These are phyloP conservation scores for Rhinichthys klamathensis DNA, from an alignment of 2,113 vertebrate genomes.

Conservation along the genomic window DNA sequence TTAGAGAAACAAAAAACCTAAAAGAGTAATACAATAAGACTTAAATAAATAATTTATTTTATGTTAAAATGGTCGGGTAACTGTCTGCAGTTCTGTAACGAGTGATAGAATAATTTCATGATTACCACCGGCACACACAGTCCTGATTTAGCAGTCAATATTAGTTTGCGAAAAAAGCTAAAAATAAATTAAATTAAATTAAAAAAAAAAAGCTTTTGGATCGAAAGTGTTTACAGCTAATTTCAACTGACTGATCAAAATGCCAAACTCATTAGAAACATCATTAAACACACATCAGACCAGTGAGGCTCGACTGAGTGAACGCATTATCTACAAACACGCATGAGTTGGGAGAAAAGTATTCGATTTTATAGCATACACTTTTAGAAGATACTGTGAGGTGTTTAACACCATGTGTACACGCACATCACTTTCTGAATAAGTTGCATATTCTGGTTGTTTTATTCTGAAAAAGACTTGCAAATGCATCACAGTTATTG, in stretches of 20 bases:
- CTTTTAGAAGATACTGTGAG: neutral
- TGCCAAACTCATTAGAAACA: neutral
- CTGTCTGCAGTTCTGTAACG: too few species aligned
- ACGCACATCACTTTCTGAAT: neutral
- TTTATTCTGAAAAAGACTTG: neutral
- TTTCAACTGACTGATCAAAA: slow-evolving; percentile 4
- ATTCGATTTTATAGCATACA: neutral
- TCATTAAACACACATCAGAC: slow-evolving; percentile 1
- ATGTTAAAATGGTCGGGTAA: too few species aligned
- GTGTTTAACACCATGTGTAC: neutral
- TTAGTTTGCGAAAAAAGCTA: neutral
- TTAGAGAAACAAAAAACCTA: too few species aligned
- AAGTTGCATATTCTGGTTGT: neutral
- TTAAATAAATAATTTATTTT: too few species aligned
- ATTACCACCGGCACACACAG: too few species aligned
- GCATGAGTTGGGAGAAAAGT: neutral
- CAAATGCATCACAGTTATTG: neutral
- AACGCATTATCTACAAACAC: neutral
- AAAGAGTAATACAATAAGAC: too few species aligned
- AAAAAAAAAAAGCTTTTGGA: neutral
- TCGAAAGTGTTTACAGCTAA: neutral
- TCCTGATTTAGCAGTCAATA: neutral
- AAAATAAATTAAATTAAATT: too few species aligned
- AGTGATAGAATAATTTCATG: too few species aligned
- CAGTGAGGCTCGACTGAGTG: neutral